Conservation (phyloP, 2,113 vertebrate species). For the Erythrolamprus reginae region DNA sequence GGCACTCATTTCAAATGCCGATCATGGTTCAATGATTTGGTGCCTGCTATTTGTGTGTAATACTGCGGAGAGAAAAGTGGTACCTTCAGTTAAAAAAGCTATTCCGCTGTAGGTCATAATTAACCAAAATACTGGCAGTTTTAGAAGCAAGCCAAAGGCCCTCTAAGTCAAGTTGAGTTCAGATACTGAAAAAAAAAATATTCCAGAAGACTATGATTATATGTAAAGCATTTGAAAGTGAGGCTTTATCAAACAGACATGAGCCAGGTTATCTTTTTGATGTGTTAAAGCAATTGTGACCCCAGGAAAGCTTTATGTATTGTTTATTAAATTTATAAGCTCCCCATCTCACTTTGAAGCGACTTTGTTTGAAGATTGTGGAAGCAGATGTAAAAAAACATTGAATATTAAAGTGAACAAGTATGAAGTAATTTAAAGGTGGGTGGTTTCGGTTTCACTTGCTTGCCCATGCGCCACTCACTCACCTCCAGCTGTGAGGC, state of each 20-base stretch:
- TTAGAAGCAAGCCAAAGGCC: conserved; percentile 10
- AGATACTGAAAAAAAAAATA: background rate
- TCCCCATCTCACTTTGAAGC: background rate
- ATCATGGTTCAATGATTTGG: conserved; percentile 7
- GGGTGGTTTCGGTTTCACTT: background rate
- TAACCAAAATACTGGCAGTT: background rate
- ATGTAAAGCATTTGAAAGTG: background rate
- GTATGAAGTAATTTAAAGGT: too few species aligned
- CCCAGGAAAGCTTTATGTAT: background rate
- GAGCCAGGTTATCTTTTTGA: background rate
- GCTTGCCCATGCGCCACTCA: accelerated
- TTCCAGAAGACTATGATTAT: background rate
- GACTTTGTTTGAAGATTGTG: background rate
- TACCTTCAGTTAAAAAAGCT: background rate
- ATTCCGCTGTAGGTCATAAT: background rate
- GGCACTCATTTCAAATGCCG: conserved; percentile 7
- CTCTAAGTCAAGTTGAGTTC: background rate
- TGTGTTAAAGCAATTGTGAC: background rate
- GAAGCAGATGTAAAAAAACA: background rate
- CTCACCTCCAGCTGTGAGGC: background rate
- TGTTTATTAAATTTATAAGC: background rate
- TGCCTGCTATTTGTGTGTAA: background rate
- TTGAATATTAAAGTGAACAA: background rate
- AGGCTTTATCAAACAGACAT: background rate
- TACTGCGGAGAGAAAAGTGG: background rate